Evolutionary conservation across 2,888 invertebrate species (phyloP), one percentile per base, ranked within the genome.

Genomic region (Sphaerophoria taeniata): DNA sequence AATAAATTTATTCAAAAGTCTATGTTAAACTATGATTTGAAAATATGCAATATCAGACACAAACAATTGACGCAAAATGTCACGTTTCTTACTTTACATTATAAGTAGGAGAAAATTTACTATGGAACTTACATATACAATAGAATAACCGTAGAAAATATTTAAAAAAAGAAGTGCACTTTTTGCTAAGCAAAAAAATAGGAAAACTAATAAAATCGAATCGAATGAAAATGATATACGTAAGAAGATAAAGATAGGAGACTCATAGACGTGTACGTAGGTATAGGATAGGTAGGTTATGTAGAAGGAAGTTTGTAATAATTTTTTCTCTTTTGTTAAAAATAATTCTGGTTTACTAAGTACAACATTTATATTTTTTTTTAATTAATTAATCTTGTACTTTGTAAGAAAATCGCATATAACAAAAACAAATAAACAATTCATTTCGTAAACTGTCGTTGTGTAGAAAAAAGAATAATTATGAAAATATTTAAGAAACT

Each of bases 111-210:
- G 24, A 24, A 24, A 24, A 24, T 24, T 24, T 24, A 24, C 24
- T 24, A 24, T 24, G 1, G 24, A 24, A 24, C 24, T 24, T 24
- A 24, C 24, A 24, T 24, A 83, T 9, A 6, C 24, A 63, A 65
- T 70, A 74, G 11, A 43, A 43, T 43, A 7, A 43, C 47, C 49
- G 78, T 78, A 75, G 55, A 67, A 74, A 83, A 63, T 73, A 72
- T 53, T 6, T 43, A 43, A 11, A 43, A 78, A 74, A 34, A n/a
- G n/a, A 83, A 83, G 83, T 83, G 83, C 83, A 83, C 83, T 83
- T 83, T 83, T 79, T 79, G 79, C 77, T 39, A 56, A 70, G 77
- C 69, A 65, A 78, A 63, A 63, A 63, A 16, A 43, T 31, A 55
- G 2, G 33, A 56, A 14, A 14, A 34, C 9, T 34, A 12, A 31